Evolutionary conservation across 2,113 vertebrate genomes (phyloP), one percentile per base, ranked within the genome.

Genomic region (Cryptomyrus ogoouensis): DNA sequence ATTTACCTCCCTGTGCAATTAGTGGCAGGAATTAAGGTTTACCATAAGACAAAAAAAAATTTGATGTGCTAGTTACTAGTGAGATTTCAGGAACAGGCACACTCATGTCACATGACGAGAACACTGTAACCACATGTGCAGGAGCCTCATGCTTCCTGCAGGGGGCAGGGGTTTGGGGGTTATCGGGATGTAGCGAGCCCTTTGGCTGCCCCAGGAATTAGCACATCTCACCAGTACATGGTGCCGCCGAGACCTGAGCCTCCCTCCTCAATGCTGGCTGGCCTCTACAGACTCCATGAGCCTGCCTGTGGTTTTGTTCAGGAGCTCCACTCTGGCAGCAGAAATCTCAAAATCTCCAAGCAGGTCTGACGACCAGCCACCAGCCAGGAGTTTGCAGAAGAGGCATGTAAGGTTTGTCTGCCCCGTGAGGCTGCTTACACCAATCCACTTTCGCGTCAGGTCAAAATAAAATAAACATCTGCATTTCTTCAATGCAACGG

Each of bases 201-300:
- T 77, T 74, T 89, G 31, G 88, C 88, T 49, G 46, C n/a, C 66
- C 66, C 46, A 70, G n/a, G 88, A 31, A 77, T 89, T 50, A 77
- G 44, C 31, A 49, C 6, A 66, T 27, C 17, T 89, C 27, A 52
- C 3, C 44, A 46, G 13, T 49, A 85, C 66, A 31, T 15, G 27
- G 44, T 42, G 66, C 44, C 66, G 39, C 24, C 10, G 49, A 27
- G 42, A 39, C 24, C n/a, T 6, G 35, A n/a, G 2, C 91, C 92
- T 93, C 90, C 92, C 83, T 80, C 35, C 88, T 90, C 90, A 88
- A 80, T 85, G 7, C 19, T 49, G 83, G 66, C 49, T 17, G 21
- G 46, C 17, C 31, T 83, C 46, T 49, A 50, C 31, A 24, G 3
- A 39, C 42, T 52, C n/a, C 85, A 3, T 21, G 5, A 19, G 47